A percentile compares a stretch with the other conserved stretches of the same genome.
Evolutionary conservation across 1,140 invertebrate genomes (phyloP).

Genomic region (Paraescarpia echinospica): DNA sequence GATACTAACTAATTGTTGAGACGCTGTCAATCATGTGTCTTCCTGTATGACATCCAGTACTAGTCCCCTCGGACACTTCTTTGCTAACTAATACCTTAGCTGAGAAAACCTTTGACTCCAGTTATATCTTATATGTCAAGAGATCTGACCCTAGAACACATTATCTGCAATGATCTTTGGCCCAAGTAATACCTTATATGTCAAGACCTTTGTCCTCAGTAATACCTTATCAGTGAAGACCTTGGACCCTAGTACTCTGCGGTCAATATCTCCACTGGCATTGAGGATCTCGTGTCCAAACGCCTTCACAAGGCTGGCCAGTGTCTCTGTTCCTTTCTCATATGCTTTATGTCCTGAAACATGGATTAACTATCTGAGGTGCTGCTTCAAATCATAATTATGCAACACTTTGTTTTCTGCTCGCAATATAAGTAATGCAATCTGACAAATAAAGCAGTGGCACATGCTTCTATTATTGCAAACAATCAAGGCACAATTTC

Average conservation of each 20-base stretch:
- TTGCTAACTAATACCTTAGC: too few species aligned
- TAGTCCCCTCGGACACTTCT: background rate
- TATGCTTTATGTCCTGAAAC: conserved; percentile 80
- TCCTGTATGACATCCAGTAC: background rate
- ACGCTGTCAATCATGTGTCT: background rate
- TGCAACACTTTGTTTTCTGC: too few species aligned
- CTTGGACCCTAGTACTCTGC: conserved; percentile 75
- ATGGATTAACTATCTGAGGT: background rate
- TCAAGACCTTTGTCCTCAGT: conserved; percentile 19
- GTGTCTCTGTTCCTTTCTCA: conserved; percentile 74
- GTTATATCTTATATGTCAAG: conserved; percentile 73
- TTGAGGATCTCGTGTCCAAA: conserved; percentile 78
- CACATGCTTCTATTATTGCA: too few species aligned
- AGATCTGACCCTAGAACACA: conserved; percentile 79
- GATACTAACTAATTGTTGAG: too few species aligned
- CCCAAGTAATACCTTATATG: background rate
- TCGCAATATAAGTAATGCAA: too few species aligned
- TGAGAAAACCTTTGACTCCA: background rate
- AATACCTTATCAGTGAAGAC: conserved; percentile 80
- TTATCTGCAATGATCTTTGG: background rate
- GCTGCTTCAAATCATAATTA: background rate
- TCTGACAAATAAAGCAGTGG: too few species aligned
- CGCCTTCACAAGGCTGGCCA: conserved; percentile 69
- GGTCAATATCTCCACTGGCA: conserved; percentile 71
- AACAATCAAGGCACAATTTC: too few species aligned